Conservation (phyloP, 2,888 invertebrate genomes). For the Drosophila macrothrix region DNA sequence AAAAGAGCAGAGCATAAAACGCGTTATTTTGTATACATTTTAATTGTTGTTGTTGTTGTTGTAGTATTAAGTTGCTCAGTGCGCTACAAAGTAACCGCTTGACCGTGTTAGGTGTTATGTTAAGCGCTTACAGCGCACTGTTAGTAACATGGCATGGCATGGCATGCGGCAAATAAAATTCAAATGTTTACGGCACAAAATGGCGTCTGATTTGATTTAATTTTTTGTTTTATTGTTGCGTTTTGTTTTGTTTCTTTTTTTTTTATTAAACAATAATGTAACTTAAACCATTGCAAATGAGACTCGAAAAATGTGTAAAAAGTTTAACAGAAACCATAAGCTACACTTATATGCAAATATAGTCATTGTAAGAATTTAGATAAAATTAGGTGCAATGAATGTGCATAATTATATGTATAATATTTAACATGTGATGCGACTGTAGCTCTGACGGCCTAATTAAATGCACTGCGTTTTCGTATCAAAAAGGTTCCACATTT, state of each 20-base stretch:
- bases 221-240: conserved; percentile 51
- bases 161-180: conserved; percentile 20
- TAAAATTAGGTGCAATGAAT: conserved; percentile 64
- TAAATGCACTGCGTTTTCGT: conserved; percentile 66
- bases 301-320: conserved; percentile 46
- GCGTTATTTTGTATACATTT: conserved; percentile 71
- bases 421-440: conserved; percentile 65
- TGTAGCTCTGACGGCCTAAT: conserved; percentile 44
- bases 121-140: conserved; percentile 48
- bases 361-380: conserved; percentile 31
- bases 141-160: conserved; percentile 54
- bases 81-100: conserved; percentile 29
- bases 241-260: conserved; percentile 24
- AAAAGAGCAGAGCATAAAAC: conserved; percentile 70
- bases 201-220: conserved; percentile 22
- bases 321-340: conserved; percentile 38
- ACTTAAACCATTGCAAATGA: conserved; percentile 55
- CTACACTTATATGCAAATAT: conserved; percentile 28
- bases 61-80: conserved; percentile 32
- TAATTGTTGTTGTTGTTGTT: conserved; percentile 11
- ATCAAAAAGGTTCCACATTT: conserved; percentile 44
- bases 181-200: conserved; percentile 31
- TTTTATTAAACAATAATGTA: conserved; percentile 30
- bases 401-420: conserved; percentile 64
- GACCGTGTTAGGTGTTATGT: conserved; percentile 40